Base-by-base conservation (phyloP, 2,113 vertebrate genomes). In the Centropristis striata region DNA sequence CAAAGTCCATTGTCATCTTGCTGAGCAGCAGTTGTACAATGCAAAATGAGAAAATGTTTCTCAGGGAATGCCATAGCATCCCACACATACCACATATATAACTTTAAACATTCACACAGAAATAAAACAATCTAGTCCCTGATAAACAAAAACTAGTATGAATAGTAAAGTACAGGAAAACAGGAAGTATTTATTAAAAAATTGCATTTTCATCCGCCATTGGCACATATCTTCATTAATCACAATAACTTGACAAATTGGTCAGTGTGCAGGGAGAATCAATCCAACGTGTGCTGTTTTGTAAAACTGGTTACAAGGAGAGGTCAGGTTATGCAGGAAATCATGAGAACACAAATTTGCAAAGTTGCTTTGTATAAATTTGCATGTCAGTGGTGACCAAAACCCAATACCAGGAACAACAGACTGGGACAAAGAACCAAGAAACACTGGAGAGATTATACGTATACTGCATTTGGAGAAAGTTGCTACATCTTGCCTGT, bases 361-460 rank as follows among this genome's bases (percentile, higher is more conserved):
- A 36, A 44, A 13, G 32, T 18, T 14, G 32, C 47, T 60, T 18
- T 21, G 53, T 15, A 47, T 32, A 32, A 32, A 32, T 32, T 32
- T 55, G 13, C 16, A 51, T 32, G 32, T 32, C 32, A 32, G 6
- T 20, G 18, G 61, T 32, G n/a, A 53, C 23, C 50, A 80, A n/a
- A n/a, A 50, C 55, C 15, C 32, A 37, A 32, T 58, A 57, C 41
- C 10, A 16, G 21, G 37, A 73, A 60, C 39, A 49, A 25, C 1
- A 20, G 41, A 1, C 27, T 5, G 6, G 9, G 9, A 32, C 41
- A 12, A 53, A 39, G 18, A 66, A 5, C 16, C 42, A 39, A 36
- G 46, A 71, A 60, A 37, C 69, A 54, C 36, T 63, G 65, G 66
- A 58, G 23, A 49, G 39, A 32, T 21, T 20, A 71, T 50, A 68